These are phyloP conservation scores for Musca vetustissima DNA, from an alignment of 1,140 invertebrate species.

Conservation along the genomic window DNA sequence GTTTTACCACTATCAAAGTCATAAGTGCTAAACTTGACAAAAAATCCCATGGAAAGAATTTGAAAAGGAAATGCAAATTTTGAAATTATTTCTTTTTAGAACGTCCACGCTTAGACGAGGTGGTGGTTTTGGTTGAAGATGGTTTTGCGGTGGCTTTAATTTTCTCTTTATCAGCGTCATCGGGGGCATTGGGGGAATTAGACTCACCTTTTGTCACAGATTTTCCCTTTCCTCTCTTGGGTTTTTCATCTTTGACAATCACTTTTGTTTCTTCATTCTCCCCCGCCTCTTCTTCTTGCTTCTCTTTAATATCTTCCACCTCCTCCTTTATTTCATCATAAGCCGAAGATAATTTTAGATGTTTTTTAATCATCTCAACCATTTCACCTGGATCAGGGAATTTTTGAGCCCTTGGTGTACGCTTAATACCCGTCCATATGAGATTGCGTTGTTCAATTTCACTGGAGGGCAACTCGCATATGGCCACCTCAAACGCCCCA, in stretches of 20 bases:
- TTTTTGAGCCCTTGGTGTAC: slow-evolving; percentile 46
- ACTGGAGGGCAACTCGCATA: slow-evolving; percentile 29
- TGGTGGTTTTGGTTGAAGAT: background rate
- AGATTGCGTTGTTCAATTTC: slow-evolving; percentile 24
- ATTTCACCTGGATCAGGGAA: slow-evolving; percentile 45
- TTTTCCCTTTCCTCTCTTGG: background rate
- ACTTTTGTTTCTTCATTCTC: background rate
- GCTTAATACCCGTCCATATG: slow-evolving; percentile 47
- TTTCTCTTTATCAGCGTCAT: background rate
- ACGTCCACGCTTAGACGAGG: slow-evolving; percentile 1
- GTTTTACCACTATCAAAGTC: slow-evolving; percentile 26
- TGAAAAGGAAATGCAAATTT: too few relatives aligned
- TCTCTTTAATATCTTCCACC: background rate
- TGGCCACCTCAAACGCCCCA: slow-evolving; percentile 43
- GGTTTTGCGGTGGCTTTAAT: background rate
- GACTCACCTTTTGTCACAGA: background rate
- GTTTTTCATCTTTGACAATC: background rate
- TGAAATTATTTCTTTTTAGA: background rate
- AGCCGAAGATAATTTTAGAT: background rate
- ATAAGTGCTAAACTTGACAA: slow-evolving; percentile 19
- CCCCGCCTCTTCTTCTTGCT: background rate
- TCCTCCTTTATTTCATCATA: background rate
- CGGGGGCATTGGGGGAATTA: too few relatives aligned
- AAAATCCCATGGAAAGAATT: background rate
- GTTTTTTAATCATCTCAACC: slow-evolving; percentile 7